Percentiles rank a stretch among this genome's conserved stretches.
Conservation (phyloP, 1,140 invertebrate species). For the Anadara kagoshimensis region DNA sequence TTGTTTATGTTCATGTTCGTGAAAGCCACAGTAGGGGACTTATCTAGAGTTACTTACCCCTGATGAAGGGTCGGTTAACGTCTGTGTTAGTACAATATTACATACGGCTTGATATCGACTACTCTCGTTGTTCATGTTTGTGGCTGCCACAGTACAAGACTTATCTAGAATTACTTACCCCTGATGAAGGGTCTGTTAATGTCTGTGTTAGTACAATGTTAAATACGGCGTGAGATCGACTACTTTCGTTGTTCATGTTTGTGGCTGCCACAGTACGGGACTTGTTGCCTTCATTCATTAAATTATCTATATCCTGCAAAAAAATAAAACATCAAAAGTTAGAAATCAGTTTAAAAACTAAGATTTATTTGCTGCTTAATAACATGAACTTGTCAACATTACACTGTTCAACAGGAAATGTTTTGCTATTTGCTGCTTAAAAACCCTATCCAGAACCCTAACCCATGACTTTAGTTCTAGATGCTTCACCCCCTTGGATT, state of each 20-base stretch:
- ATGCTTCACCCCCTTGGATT: too few relatives aligned
- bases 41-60: too few relatives aligned
- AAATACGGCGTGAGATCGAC: constrained; percentile 98
- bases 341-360: too few relatives aligned
- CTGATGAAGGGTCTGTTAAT: constrained; percentile 86
- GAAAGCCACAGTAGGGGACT: too few relatives aligned
- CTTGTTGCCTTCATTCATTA: constrained; percentile 99
- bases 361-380: too few relatives aligned
- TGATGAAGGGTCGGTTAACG: too few relatives aligned
- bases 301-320: constrained; percentile 91
- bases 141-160: constrained; percentile 82
- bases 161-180: constrained; percentile 70
- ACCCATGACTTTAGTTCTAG: too few relatives aligned
- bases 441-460: too few relatives aligned
- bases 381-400: too few relatives aligned
- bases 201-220: constrained; percentile 96
- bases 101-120: constrained; percentile 98
- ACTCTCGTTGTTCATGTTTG: constrained; percentile 99
- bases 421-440: too few relatives aligned
- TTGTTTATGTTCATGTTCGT: too few relatives aligned
- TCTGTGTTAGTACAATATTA: constrained; percentile 96
- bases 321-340: not conserved
- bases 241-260: constrained; percentile 99
- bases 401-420: too few relatives aligned
- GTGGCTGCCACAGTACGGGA: constrained; percentile 98